Conservation (phyloP, 37 sponge, comb jelly and placozoan species). For the Geodia barretti region DNA sequence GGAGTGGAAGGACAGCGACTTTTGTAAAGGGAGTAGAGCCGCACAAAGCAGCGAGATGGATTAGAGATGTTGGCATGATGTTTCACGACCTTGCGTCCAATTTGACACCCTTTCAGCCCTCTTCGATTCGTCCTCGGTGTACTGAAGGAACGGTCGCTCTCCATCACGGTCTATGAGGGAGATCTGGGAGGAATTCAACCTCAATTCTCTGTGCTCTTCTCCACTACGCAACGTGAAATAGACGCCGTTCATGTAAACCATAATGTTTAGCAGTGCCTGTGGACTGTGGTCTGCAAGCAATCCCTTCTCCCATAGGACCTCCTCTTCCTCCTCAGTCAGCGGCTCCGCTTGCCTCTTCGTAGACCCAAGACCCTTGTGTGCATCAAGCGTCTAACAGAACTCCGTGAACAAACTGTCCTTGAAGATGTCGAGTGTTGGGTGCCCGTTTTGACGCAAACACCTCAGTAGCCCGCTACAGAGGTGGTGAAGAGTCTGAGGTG, state of each 20-base stretch:
- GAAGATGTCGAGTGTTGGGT: constrained; percentile 14
- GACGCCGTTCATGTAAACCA: constrained; percentile 30
- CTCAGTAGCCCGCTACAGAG: constrained; percentile 1
- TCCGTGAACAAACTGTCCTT: constrained; percentile 28
- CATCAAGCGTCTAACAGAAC: constrained; percentile 22
- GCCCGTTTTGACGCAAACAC: background rate
- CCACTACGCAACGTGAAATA: constrained; percentile 50
- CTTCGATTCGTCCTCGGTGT: constrained; percentile 37
- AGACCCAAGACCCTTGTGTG: constrained; percentile 35
- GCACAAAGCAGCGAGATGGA: constrained; percentile 10
- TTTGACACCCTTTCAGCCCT: constrained; percentile 22
- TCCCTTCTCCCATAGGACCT: constrained; percentile 34
- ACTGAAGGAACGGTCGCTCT: constrained; percentile 17
- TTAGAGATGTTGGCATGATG: constrained; percentile 18
- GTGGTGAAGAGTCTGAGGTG: constrained; percentile 4
- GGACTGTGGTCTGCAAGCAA: constrained; percentile 10
- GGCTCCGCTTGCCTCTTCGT: constrained; percentile 18
- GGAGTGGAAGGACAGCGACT: constrained; percentile 8
- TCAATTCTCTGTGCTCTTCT: constrained; percentile 35
- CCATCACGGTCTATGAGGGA: constrained; percentile 14
- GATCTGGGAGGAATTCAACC: constrained; percentile 24
- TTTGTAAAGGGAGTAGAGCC: constrained; percentile 3
- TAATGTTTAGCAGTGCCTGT: constrained; percentile 27
- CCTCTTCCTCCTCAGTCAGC: constrained; percentile 15
- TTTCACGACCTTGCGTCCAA: constrained; percentile 8